Base-by-base conservation (phyloP, 2,797 vertebrate species). In the Coracias cyanogaster region DNA sequence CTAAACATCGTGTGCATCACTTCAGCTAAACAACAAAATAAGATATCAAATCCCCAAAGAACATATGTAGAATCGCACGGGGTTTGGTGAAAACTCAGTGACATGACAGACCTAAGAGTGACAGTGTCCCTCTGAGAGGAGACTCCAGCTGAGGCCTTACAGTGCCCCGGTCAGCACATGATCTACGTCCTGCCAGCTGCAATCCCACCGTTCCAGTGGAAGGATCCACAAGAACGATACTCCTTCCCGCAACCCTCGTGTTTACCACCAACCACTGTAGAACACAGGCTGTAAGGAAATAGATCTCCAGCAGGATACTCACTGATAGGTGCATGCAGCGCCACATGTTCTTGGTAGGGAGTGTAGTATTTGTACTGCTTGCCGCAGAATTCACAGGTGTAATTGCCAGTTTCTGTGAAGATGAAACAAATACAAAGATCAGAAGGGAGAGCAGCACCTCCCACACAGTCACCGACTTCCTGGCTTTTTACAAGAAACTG, bases 311-410 rank as follows among this genome's bases (percentile, higher is more conserved):
- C 76, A 67, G 80, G 91, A 94, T 97, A 98, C 99, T 99, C 98
- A 99, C 99, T 98, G 97, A 99, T 98, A 25, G 99, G 99, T 29
- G 99, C 99, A 10, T 99, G 99, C 93, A 99, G 98, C 18, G 99
- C 99, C 93, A 99, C 99, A 1, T 99, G 99, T 93, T 99, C 99
- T 97, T 99, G 99, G 98, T 99, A 99, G 6, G 99, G 99, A 66
- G 99, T 99, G 98, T 99, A 99, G 97, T 99, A 99, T 96, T 99
- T 99, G 98, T 99, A 99, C 98, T 99, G 99, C 96, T 99, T 99
- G 91, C 99, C 99, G 51, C 99, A 99, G 97, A 99, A 99, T 96
- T 99, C 99, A 82, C 99, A 99, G 33, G 99, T 98, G 82, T 99
- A 99, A 97, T 99, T 99, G 94, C 99, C 99, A 3, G 99, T 99